Evolutionary conservation across 2,888 invertebrate species (phyloP).

Genomic region (Microctonus hyperodae): DNA sequence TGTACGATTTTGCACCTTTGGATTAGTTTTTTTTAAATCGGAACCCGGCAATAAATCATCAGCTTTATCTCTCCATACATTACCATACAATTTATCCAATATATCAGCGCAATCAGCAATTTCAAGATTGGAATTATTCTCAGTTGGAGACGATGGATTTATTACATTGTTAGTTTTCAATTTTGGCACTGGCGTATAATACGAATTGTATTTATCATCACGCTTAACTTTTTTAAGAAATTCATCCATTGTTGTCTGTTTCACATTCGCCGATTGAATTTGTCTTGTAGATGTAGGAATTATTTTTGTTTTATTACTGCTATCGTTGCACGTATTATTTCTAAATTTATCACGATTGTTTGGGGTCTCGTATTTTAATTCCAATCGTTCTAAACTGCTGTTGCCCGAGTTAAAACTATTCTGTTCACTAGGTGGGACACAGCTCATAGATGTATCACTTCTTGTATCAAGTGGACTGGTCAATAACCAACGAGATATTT

Average conservation of each 20-base stretch:
- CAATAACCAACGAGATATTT: constrained; percentile 56
- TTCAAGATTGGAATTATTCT: constrained; percentile 22
- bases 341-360: constrained; percentile 55
- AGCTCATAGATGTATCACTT: constrained; percentile 50
- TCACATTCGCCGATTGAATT: constrained; percentile 10
- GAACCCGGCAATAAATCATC: constrained; percentile 45
- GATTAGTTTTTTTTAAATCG: constrained; percentile 46
- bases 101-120: constrained; percentile 55
- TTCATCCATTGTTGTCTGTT: constrained; percentile 37
- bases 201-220: constrained; percentile 4
- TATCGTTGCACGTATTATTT: not conserved
- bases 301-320: not conserved
- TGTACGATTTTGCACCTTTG: constrained; percentile 39
- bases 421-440: constrained; percentile 46
- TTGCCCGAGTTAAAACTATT: constrained; percentile 54
- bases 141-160: not conserved
- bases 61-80: constrained; percentile 65
- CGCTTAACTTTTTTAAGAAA: constrained; percentile 32
- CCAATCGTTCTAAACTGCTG: constrained; percentile 59
- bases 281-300: not conserved
- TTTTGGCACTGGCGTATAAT: constrained; percentile 10
- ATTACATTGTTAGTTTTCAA: constrained; percentile 5
- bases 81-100: constrained; percentile 67
- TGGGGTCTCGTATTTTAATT: constrained; percentile 58
- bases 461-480: constrained; percentile 45